Base-by-base conservation (phyloP, 2,888 invertebrate species). In the Torymus tubicola region DNA sequence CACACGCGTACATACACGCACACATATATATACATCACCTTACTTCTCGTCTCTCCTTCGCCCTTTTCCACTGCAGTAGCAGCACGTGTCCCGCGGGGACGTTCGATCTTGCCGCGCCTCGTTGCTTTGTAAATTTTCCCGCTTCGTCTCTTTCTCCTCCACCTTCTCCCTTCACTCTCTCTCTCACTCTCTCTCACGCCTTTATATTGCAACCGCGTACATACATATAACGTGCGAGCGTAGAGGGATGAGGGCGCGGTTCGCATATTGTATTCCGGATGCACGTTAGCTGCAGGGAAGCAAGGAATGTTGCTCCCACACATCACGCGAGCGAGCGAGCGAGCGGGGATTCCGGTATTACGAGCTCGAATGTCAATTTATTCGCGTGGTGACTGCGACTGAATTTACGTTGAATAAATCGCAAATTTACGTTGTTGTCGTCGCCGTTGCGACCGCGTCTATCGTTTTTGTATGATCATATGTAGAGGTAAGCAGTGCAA, bases 351-450 rank as follows among this genome's bases (percentile, higher is more conserved):
- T 52, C 61, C 24, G 52, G 52, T 63, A 63, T 55, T 64, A 55
- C 74, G 24, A 60, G 52, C 50, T 50, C 60, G 24, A 50, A 58
- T 67, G 58, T 64, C 68, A 75, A 75, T 75, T 55, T 64, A 74
- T 64, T 74, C 73, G 14, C 18, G 52, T 16, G 24, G 24, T 24
- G 24, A 3, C 24, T 24, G 24, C n/a, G n/a, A 24, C 24, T 24
- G 24, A 24, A 24, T 24, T 24, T 24, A 24, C 3, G 24, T 24
- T 24, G 24, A 24, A 24, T 24, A 24, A 24, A 24, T 24, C 24
- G 24, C 24, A 3, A 24, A 3, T 24, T 24, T 24, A 24, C 24
- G 24, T 3, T 2, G n/a, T n/a, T n/a, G n/a, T n/a, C n/a, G n/a
- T n/a, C n/a, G n/a, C n/a, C n/a, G n/a, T n/a, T n/a, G n/a, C n/a